Evolutionary conservation across 2,113 vertebrate genomes (phyloP).

Genomic region (Scortum barcoo): DNA sequence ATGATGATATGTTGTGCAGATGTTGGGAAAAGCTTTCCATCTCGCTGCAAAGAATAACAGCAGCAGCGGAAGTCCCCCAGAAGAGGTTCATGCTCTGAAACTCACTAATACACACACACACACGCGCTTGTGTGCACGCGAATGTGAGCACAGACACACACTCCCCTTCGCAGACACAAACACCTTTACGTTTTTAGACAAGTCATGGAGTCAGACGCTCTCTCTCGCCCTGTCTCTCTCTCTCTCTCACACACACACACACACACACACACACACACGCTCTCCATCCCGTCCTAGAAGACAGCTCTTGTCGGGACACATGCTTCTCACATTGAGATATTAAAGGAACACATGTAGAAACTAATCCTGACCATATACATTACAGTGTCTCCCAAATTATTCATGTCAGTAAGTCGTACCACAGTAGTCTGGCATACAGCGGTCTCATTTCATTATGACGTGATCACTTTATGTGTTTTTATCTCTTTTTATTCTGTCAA

Average conservation of each 20-base stretch:
- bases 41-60: slow-evolving; percentile 78
- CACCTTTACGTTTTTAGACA: slow-evolving; percentile 32
- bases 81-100: slow-evolving; percentile 60
- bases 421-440: neutral
- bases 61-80: slow-evolving; percentile 67
- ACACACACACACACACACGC: neutral
- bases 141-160: neutral
- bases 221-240: neutral
- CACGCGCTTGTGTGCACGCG: slow-evolving; percentile 3
- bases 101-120: slow-evolving; percentile 22
- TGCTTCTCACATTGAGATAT: slow-evolving; percentile 42
- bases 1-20: slow-evolving; percentile 81
- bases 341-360: slow-evolving; percentile 34
- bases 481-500: neutral
- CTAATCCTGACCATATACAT: slow-evolving; percentile 21
- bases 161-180: slow-evolving; percentile 12
- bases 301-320: slow-evolving; percentile 22
- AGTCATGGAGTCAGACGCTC: slow-evolving; percentile 11
- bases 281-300: slow-evolving; percentile 22
- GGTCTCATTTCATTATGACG: neutral
- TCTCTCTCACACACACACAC: neutral
- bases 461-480: neutral
- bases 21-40: slow-evolving; percentile 77
- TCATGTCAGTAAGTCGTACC: neutral
- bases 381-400: slow-evolving; percentile 13